These are phyloP conservation scores for Drosophila dives DNA, from an alignment of 2,888 invertebrate genomes.

Conservation along the genomic window DNA sequence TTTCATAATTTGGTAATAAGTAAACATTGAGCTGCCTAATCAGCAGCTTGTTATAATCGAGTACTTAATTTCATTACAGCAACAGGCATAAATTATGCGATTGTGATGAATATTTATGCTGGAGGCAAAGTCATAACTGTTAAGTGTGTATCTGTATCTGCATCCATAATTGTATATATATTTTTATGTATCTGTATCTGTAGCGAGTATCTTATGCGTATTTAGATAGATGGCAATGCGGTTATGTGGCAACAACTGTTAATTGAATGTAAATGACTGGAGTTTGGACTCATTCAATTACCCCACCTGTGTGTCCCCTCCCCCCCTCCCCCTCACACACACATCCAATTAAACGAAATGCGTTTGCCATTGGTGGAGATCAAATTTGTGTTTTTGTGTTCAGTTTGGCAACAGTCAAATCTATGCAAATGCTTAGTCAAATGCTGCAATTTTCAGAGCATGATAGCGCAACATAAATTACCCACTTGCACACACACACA, in stretches of 20 bases:
- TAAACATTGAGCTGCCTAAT: conserved; percentile 7
- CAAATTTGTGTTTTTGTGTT: conserved; percentile 61
- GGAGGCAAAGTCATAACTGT: conserved; percentile 19
- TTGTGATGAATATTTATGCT: conserved; percentile 48
- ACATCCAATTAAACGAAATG: conserved; percentile 53
- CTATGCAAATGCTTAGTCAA: conserved; percentile 64
- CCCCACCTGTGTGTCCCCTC: conserved; percentile 55
- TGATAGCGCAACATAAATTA: conserved; percentile 55
- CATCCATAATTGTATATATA: conserved; percentile 22
- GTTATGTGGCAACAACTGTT: conserved; percentile 60
- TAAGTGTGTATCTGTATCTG: conserved; percentile 17
- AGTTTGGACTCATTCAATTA: conserved; percentile 67
- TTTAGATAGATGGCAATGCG: conserved; percentile 42
- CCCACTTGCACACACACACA: conserved; percentile 40
- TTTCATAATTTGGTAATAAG: conserved; percentile 17
- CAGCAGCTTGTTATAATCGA: conserved; percentile 7
- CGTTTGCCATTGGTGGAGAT: conserved; percentile 45
- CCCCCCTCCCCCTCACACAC: conserved; percentile 3
- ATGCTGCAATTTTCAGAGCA: conserved; percentile 52
- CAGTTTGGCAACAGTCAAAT: conserved; percentile 53
- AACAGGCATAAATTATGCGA: conserved; percentile 33
- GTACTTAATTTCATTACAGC: conserved; percentile 13
- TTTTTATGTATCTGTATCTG: conserved; percentile 1
- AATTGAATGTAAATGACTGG: conserved; percentile 73
- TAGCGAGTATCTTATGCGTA: conserved; percentile 36